Conservation (phyloP, 2,797 vertebrate genomes). For the Spinibarbus caldwelli region DNA sequence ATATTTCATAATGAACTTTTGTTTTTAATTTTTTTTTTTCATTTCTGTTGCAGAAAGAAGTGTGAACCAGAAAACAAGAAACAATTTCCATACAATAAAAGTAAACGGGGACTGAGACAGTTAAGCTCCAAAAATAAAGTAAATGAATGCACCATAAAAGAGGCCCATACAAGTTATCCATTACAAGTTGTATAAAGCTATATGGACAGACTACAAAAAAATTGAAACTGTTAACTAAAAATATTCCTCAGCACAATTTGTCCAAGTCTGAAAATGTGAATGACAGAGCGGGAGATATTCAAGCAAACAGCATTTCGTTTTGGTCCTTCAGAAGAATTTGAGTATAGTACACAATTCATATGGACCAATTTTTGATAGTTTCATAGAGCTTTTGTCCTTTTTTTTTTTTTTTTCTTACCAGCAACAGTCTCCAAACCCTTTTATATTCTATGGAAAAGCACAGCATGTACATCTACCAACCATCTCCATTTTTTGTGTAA, state of each 20-base stretch:
- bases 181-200: background rate
- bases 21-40: too few relatives aligned
- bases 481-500: background rate
- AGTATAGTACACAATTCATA: background rate
- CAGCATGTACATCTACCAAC: background rate
- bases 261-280: background rate
- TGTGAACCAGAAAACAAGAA: background rate
- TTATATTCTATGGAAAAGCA: background rate
- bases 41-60: background rate
- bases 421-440: background rate
- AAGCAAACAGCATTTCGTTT: background rate
- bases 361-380: background rate
- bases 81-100: background rate
- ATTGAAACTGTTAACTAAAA: background rate
- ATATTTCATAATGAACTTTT: background rate
- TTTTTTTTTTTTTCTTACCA: background rate
- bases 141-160: background rate
- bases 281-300: background rate
- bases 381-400: too few relatives aligned
- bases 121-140: background rate
- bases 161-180: background rate
- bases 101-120: background rate
- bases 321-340: background rate
- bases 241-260: background rate
- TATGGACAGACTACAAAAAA: background rate